A percentile compares a stretch with the other conserved stretches of the same genome.
phyloP scores from a whole-genome alignment of 2,113 vertebrate genomes.

The Helogale parvula region DNA sequence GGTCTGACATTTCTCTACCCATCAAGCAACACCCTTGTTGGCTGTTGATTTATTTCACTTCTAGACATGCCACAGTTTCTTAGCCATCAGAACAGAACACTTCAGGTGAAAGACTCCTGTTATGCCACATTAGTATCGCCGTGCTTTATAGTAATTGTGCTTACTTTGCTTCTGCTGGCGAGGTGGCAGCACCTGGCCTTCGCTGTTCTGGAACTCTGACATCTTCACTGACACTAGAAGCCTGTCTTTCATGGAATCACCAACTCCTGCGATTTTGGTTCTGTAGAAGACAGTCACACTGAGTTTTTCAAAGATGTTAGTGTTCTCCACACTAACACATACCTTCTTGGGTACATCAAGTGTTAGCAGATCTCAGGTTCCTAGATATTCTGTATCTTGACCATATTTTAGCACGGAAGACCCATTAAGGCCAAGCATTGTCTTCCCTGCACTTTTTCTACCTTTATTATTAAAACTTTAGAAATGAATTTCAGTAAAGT shows the following conservation, averaged over 20 bases:
- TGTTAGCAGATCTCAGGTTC: not conserved
- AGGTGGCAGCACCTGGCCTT: not conserved
- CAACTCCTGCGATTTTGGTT: not conserved
- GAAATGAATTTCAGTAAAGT: not conserved
- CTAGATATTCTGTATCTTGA: not conserved
- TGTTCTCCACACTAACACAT: not conserved
- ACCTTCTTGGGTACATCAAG: not conserved
- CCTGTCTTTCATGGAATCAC: not conserved
- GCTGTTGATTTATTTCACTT: not conserved
- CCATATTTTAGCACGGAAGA: not conserved
- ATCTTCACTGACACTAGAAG: not conserved
- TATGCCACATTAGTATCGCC: not conserved
- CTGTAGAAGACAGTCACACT: not conserved
- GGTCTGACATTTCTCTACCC: not conserved
- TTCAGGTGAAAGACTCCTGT: rapidly evolving
- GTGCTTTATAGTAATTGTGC: not conserved
- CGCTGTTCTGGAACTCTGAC: not conserved
- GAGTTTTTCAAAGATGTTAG: not conserved
- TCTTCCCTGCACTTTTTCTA: not conserved
- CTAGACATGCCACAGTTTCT: not conserved
- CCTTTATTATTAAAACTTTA: not conserved
- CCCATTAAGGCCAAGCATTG: not conserved
- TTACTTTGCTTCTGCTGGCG: not conserved
- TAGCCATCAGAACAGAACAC: not conserved
- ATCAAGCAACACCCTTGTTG: not conserved